These are phyloP conservation scores for Geotrupes spiniger DNA, from an alignment of 2,888 invertebrate genomes.

Conservation along the genomic window DNA sequence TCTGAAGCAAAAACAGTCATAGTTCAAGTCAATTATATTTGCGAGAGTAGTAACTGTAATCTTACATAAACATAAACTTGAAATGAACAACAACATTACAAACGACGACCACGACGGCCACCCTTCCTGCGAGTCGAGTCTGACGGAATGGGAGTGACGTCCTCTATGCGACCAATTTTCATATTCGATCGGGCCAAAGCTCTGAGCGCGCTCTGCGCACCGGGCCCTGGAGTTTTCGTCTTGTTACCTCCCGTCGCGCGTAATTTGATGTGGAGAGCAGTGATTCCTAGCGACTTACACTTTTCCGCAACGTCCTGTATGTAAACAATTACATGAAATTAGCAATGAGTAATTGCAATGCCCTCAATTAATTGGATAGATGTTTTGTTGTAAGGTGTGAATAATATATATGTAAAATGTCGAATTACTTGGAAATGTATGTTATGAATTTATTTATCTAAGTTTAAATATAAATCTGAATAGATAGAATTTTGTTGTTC, in stretches of 20 bases:
- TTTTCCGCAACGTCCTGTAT: conserved; percentile 95
- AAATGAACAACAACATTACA: conserved; percentile 61
- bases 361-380: too few relatives aligned
- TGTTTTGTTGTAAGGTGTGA: too few relatives aligned
- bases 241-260: conserved; percentile 98
- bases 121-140: conserved; percentile 99
- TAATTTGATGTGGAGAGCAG: conserved; percentile 96
- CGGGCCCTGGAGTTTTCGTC: conserved; percentile 98
- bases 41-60: not conserved
- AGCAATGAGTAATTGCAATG: too few relatives aligned
- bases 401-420: too few relatives aligned
- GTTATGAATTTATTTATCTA: too few relatives aligned
- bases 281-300: conserved; percentile 95
- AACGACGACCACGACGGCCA: conserved; percentile 97
- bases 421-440: too few relatives aligned
- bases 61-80: conserved; percentile 24
- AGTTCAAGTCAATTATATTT: conserved; percentile 26
- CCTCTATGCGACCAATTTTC: conserved; percentile 99
- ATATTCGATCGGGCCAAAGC: conserved; percentile 98
- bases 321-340: conserved; percentile 11
- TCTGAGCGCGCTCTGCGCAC: conserved; percentile 95
- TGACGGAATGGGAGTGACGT: conserved; percentile 99
- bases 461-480: too few relatives aligned
- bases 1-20: too few relatives aligned
- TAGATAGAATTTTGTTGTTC: too few relatives aligned